These are phyloP conservation scores for Thamnophis sirtalis DNA, from an alignment of 2,113 vertebrate species.

Conservation along the genomic window DNA sequence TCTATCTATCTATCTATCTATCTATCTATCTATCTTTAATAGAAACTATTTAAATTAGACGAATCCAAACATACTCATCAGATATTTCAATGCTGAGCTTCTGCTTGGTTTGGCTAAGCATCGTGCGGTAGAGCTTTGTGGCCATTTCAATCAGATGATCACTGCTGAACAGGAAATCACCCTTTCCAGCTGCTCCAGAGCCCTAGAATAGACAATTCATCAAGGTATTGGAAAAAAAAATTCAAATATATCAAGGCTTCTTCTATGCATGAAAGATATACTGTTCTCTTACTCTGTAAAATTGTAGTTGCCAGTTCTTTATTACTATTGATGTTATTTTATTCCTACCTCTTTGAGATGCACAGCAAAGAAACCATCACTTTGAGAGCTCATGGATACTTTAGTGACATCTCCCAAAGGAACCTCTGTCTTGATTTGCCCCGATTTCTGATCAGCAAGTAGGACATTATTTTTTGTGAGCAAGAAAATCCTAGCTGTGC, in stretches of 20 bases:
- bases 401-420: constrained; percentile 88
- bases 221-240: neutral
- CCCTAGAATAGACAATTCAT: constrained; percentile 70
- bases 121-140: constrained; percentile 90
- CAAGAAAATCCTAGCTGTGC: constrained; percentile 88
- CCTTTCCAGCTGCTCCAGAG: constrained; percentile 87
- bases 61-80: constrained; percentile 83
- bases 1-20: too few relatives aligned
- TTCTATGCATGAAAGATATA: neutral
- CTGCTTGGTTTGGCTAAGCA: constrained; percentile 79
- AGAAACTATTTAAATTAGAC: neutral
- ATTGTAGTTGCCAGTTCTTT: neutral
- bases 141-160: constrained; percentile 96
- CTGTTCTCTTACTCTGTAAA: neutral
- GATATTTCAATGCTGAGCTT: constrained; percentile 90
- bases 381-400: constrained; percentile 93
- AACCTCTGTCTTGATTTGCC: constrained; percentile 91
- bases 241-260: neutral
- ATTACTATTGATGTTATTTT: neutral
- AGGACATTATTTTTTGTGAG: constrained; percentile 91
- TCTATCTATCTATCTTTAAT: too few relatives aligned
- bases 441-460: constrained; percentile 94
- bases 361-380: constrained; percentile 92
- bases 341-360: constrained; percentile 87
- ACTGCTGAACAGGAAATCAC: constrained; percentile 95